Conservation (phyloP, 2,113 vertebrate species). For the Catagonus wagneri region DNA sequence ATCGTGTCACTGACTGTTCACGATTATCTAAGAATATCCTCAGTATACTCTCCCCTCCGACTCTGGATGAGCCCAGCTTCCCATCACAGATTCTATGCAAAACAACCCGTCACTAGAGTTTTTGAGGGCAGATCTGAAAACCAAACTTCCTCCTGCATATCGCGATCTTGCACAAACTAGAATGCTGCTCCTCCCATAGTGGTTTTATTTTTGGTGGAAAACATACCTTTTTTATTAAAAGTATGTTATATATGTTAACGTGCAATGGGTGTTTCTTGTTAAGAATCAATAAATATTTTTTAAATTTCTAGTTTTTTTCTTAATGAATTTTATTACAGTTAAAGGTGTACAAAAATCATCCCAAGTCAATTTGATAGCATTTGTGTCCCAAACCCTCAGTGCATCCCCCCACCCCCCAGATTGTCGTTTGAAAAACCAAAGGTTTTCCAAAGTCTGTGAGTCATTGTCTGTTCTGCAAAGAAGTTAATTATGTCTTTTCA, state of each 20-base stretch:
- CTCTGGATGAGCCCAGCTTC: neutral
- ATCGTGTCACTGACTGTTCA: neutral
- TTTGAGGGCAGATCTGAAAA: accelerated
- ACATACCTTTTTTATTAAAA: neutral
- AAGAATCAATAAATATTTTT: neutral
- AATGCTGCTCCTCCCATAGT: too few species aligned
- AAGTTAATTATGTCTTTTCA: too few species aligned
- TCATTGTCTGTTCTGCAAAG: too few species aligned
- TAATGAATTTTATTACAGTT: too few species aligned
- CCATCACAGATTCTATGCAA: too few species aligned
- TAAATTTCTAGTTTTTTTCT: neutral
- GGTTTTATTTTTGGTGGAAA: neutral
- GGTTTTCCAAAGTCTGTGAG: too few species aligned
- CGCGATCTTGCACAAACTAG: neutral
- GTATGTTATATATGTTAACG: neutral
- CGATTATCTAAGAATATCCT: neutral
- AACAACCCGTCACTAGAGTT: neutral
- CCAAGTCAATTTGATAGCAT: too few species aligned
- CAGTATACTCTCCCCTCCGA: neutral
- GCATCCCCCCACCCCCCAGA: too few species aligned
- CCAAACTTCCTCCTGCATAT: neutral
- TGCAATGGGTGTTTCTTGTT: neutral
- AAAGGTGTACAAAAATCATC: too few species aligned
- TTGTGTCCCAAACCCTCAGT: too few species aligned
- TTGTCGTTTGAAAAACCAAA: too few species aligned